These are phyloP conservation scores for Craterocephalus amniculus DNA, from an alignment of 2,797 vertebrate species.

Conservation along the genomic window DNA sequence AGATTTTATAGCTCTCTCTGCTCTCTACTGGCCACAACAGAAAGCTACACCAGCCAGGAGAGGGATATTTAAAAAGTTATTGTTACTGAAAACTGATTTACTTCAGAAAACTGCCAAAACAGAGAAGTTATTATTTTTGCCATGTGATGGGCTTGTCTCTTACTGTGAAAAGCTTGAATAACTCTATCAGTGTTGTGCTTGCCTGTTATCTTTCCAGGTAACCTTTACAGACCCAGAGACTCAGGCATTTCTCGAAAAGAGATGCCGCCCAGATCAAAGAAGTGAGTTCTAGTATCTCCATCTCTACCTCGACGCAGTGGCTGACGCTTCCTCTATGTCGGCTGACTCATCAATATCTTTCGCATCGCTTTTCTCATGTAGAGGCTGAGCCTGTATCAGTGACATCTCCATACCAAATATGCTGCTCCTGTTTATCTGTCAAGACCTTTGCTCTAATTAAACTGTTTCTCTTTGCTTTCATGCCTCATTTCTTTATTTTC, in stretches of 20 bases:
- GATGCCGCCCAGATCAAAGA: slow-evolving; percentile 85
- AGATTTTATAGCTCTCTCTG: slow-evolving; percentile 54
- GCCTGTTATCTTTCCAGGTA: slow-evolving; percentile 81
- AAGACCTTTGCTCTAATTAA: slow-evolving; percentile 36
- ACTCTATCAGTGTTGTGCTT: slow-evolving; percentile 9
- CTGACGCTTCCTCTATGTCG: slow-evolving; percentile 16
- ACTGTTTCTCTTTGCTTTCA: neutral
- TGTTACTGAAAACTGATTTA: neutral
- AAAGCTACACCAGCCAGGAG: slow-evolving; percentile 11
- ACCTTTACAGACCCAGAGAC: slow-evolving; percentile 87
- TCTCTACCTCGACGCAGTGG: slow-evolving; percentile 20
- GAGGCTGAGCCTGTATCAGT: slow-evolving; percentile 11
- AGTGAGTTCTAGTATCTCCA: slow-evolving; percentile 82
- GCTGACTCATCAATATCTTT: slow-evolving; percentile 28
- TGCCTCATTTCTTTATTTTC: slow-evolving; percentile 9
- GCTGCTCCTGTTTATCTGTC: slow-evolving; percentile 26
- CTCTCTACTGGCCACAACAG: slow-evolving; percentile 65
- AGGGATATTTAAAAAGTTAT: neutral
- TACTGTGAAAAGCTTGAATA: slow-evolving; percentile 29
- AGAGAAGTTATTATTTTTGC: neutral
- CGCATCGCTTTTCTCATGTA: slow-evolving; percentile 17
- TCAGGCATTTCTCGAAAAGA: slow-evolving; percentile 85
- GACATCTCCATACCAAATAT: slow-evolving; percentile 34
- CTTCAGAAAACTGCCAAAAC: neutral
- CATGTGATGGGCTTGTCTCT: slow-evolving; percentile 16